Evolutionary conservation across 1,140 invertebrate species (phyloP).

Genomic region (Anastrepha obliqua): DNA sequence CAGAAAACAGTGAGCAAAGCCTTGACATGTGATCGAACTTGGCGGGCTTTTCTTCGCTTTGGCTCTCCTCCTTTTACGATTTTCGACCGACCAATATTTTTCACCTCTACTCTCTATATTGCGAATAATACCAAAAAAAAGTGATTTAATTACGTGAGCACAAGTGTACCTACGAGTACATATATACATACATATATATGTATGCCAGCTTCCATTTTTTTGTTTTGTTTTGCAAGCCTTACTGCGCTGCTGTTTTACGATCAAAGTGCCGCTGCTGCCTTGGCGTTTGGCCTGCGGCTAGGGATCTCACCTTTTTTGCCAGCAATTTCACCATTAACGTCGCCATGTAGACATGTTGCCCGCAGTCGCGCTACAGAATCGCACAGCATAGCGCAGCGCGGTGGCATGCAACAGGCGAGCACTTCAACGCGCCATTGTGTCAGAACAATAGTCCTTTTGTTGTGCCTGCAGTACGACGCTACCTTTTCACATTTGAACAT

Average conservation of each 20-base stretch:
- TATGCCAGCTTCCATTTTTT: not conserved
- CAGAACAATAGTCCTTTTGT: constrained; percentile 45
- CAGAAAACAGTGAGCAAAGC: too few species aligned
- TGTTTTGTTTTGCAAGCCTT: not conserved
- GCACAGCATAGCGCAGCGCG: not conserved
- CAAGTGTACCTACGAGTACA: not conserved
- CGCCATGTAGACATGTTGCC: constrained; percentile 24
- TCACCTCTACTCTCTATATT: too few species aligned
- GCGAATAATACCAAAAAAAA: too few species aligned
- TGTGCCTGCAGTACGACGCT: not conserved
- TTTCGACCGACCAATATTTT: too few species aligned
- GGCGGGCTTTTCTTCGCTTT: too few species aligned
- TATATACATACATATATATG: not conserved
- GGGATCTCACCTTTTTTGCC: constrained; percentile 32
- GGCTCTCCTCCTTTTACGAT: too few species aligned
- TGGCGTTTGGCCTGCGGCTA: not conserved
- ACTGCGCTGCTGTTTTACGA: constrained; percentile 14
- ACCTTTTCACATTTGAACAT: not conserved
- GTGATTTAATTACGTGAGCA: too few species aligned
- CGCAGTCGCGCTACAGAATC: not conserved
- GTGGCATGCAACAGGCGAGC: constrained; percentile 43
- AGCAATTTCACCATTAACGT: constrained; percentile 35
- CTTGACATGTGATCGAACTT: too few species aligned
- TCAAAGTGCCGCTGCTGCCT: constrained; percentile 41
- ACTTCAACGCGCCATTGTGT: constrained; percentile 40